These are phyloP conservation scores for Conus ventricosus DNA, from an alignment of 1,140 invertebrate species.

Conservation along the genomic window DNA sequence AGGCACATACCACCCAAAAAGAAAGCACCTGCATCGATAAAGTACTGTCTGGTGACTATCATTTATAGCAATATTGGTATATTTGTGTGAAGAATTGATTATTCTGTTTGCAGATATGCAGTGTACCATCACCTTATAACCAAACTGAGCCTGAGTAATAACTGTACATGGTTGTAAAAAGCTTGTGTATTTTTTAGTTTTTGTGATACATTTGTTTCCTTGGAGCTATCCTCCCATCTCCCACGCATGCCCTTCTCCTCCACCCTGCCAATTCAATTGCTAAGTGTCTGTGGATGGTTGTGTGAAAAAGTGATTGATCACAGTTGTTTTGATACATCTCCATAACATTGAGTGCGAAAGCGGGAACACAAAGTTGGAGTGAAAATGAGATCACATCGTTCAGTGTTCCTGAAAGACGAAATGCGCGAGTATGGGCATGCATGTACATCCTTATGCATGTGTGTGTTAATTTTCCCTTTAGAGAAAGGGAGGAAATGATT, in stretches of 20 bases:
- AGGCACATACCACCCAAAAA: background rate
- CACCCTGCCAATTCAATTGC: background rate
- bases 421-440: background rate
- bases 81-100: slow-evolving; percentile 20
- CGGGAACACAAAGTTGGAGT: background rate
- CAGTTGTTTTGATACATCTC: background rate
- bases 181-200: slow-evolving; percentile 7
- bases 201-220: background rate
- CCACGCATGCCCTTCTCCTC: background rate
- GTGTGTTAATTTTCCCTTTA: slow-evolving; percentile 5
- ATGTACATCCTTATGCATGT: slow-evolving; percentile 3
- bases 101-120: slow-evolving; percentile 26
- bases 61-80: slow-evolving; percentile 10
- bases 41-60: slow-evolving; percentile 18
- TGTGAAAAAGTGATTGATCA: slow-evolving; percentile 2
- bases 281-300: slow-evolving; percentile 1
- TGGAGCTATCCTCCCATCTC: background rate
- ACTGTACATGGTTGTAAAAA: background rate
- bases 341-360: background rate
- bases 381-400: background rate
- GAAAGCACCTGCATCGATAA: background rate
- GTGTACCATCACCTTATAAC: slow-evolving; percentile 14
- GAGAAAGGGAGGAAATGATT: background rate
- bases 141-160: background rate
- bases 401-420: background rate